Evolutionary conservation across 2,113 vertebrate species (phyloP).

Genomic region (Amblyornis subalaris): DNA sequence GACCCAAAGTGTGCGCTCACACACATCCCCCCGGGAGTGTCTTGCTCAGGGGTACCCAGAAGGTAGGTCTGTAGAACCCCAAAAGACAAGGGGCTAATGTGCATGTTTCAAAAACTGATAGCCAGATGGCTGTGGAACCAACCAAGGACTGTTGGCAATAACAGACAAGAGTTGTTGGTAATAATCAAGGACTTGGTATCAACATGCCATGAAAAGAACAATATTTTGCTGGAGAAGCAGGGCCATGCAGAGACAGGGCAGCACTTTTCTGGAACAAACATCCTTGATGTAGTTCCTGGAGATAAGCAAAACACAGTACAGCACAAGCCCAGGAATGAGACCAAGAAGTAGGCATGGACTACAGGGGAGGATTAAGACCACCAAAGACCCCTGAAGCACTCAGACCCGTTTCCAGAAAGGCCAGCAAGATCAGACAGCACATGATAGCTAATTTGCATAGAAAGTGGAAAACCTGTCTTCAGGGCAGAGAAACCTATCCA

Average conservation of each 20-base stretch:
- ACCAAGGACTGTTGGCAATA: not conserved
- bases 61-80: not conserved
- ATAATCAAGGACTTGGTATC: not conserved
- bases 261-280: not conserved
- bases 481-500: not conserved
- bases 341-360: not conserved
- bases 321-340: not conserved
- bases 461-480: not conserved
- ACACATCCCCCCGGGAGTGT: rapidly evolving
- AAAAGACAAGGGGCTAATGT: not conserved
- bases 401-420: not conserved
- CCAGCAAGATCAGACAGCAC: not conserved
- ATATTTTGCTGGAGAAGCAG: not conserved
- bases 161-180: not conserved
- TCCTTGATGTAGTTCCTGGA: not conserved
- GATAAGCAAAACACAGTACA: not conserved
- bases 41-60: not conserved
- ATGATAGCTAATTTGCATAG: not conserved
- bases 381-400: not conserved
- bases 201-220: not conserved
- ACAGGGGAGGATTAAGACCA: too few relatives aligned
- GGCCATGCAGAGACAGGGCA: not conserved
- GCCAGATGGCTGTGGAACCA: too few relatives aligned
- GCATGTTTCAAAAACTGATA: not conserved
- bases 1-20: rapidly evolving